Percentiles rank a stretch among this genome's conserved stretches.
Evolutionary conservation across 2,113 vertebrate genomes (phyloP).

Genomic region (Lamprologus lemairii): DNA sequence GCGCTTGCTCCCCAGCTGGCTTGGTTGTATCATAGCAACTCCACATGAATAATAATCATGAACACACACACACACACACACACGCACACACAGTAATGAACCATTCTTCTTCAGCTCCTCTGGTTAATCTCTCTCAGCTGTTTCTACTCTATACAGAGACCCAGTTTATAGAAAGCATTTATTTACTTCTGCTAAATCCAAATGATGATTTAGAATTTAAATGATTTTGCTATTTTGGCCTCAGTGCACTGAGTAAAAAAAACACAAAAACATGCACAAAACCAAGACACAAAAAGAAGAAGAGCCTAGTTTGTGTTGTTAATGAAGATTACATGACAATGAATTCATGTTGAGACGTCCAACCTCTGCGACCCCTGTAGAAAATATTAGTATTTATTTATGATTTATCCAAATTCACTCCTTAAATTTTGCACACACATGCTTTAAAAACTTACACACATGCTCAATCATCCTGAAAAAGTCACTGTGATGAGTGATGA

Average conservation of each 20-base stretch:
- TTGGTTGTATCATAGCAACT: slow-evolving; percentile 68
- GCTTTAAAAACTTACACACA: not conserved
- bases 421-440: not conserved
- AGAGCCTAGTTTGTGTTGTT: not conserved
- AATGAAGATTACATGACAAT: not conserved
- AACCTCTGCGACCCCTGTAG: not conserved
- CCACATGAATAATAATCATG: slow-evolving; percentile 66
- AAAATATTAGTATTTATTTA: not conserved
- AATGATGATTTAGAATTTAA: slow-evolving; percentile 12
- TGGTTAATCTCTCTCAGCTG: slow-evolving; percentile 57
- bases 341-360: not conserved
- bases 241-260: not conserved
- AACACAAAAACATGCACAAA: not conserved
- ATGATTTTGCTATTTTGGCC: slow-evolving; percentile 7
- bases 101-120: slow-evolving; percentile 43
- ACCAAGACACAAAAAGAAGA: not conserved
- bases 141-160: slow-evolving; percentile 24
- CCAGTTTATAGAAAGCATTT: slow-evolving; percentile 24
- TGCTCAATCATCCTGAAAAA: not conserved
- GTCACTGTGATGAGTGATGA: not conserved
- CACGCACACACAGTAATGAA: slow-evolving; percentile 29
- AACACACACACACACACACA: not conserved
- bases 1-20: slow-evolving; percentile 60
- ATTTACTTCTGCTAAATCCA: slow-evolving; percentile 12
- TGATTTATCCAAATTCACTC: not conserved